phyloP scores from a whole-genome alignment of 92 coral and sea anemone species.

The Siderastrea radians region DNA sequence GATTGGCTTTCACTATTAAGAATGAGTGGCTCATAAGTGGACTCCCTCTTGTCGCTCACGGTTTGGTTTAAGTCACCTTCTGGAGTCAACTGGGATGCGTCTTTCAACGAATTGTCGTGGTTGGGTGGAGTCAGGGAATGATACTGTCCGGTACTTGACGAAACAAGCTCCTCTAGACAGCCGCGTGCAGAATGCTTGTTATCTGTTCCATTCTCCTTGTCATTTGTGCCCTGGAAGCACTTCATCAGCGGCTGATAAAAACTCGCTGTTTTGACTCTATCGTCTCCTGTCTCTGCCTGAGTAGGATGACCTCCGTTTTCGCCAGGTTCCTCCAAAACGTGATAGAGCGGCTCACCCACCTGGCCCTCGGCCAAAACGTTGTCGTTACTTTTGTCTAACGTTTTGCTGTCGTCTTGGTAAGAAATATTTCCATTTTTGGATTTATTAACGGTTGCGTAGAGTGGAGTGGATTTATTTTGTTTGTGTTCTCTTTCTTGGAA shows the following conservation, averaged over 20 bases:
- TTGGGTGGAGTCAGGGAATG: slow-evolving; percentile 16
- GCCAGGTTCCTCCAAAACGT: slow-evolving; percentile 35
- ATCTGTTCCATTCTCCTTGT: not conserved
- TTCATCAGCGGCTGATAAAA: slow-evolving; percentile 26
- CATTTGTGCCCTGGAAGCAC: not conserved
- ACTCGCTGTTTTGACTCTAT: slow-evolving; percentile 13
- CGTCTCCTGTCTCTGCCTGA: not conserved
- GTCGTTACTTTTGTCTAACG: not conserved
- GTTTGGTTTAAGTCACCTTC: not conserved
- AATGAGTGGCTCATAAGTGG: slow-evolving; percentile 9
- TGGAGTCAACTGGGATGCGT: not conserved
- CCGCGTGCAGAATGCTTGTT: not conserved
- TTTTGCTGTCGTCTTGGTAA: not conserved
- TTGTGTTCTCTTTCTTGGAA: not conserved
- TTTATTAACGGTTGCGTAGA: not conserved
- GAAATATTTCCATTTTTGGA: not conserved
- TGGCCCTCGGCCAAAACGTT: not conserved
- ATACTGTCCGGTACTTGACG: slow-evolving; percentile 1
- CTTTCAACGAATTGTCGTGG: not conserved
- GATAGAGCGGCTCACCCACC: slow-evolving; percentile 15
- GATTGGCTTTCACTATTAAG: not conserved
- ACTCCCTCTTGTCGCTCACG: not conserved
- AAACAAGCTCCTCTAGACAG: not conserved
- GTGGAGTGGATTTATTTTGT: not conserved
- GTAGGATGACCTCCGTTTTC: not conserved